A percentile compares a stretch with the other conserved stretches of the same genome.
These are phyloP conservation scores for Hybos culiciformis DNA, from an alignment of 2,888 invertebrate genomes.

Conservation along the genomic window DNA sequence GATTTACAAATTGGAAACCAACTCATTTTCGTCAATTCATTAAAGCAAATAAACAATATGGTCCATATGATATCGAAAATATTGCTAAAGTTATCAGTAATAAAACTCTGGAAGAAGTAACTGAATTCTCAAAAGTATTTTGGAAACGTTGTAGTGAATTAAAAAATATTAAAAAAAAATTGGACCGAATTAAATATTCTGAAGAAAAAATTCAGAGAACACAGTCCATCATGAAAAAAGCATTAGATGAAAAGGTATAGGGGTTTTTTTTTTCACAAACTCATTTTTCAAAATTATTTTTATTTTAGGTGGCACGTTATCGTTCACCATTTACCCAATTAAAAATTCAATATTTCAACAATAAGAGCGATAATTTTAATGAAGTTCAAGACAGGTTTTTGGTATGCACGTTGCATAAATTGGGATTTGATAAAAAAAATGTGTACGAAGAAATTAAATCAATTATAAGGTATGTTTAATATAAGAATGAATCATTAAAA, in stretches of 20 bases:
- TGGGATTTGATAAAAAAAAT: slow-evolving; percentile 98
- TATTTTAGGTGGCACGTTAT: slow-evolving; percentile 57
- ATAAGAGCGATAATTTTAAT: slow-evolving; percentile 82
- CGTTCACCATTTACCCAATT: slow-evolving; percentile 97
- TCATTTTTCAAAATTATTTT: neutral
- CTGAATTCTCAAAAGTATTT: slow-evolving; percentile 94
- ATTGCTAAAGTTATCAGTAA: slow-evolving; percentile 96
- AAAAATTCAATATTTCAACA: slow-evolving; percentile 95
- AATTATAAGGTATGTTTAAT: slow-evolving; percentile 55
- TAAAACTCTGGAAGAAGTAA: slow-evolving; percentile 90
- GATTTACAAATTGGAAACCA: slow-evolving; percentile 97
- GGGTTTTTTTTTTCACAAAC: too few species aligned
- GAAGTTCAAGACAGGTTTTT: slow-evolving; percentile 80
- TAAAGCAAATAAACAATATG: slow-evolving; percentile 96
- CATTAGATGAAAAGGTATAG: slow-evolving; percentile 44
- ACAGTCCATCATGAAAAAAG: slow-evolving; percentile 55
- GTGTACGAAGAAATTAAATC: slow-evolving; percentile 96
- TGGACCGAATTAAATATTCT: slow-evolving; percentile 96
- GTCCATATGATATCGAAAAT: slow-evolving; percentile 93
- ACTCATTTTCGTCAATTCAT: slow-evolving; percentile 98
- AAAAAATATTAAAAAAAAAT: slow-evolving; percentile 91
- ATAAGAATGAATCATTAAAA: neutral
- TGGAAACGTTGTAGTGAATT: slow-evolving; percentile 97
- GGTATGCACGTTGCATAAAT: slow-evolving; percentile 95
- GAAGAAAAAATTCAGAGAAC: slow-evolving; percentile 93